A percentile compares a stretch with the other conserved stretches of the same genome.
Evolutionary conservation across 2,113 vertebrate species (phyloP).

Genomic region (Poeciliopsis retropinna): DNA sequence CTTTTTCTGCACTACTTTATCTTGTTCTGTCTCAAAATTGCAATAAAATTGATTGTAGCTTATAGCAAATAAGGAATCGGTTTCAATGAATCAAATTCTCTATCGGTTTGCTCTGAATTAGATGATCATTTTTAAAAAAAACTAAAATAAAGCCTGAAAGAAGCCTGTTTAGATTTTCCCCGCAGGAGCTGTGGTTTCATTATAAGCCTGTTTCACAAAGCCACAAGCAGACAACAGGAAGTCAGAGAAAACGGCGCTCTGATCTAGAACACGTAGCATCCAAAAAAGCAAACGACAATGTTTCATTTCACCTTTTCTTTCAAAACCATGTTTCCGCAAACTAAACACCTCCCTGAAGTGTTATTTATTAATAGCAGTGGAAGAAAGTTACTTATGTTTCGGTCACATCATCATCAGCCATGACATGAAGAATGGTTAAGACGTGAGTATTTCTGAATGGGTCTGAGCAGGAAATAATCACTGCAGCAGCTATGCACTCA

Average conservation of each 20-base stretch:
- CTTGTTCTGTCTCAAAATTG: too few relatives aligned
- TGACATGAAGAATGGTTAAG: too few relatives aligned
- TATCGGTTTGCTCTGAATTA: too few relatives aligned
- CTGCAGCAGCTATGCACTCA: constrained; percentile 57
- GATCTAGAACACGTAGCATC: not conserved
- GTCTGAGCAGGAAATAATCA: constrained; percentile 17
- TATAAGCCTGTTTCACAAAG: not conserved
- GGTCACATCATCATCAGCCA: not conserved
- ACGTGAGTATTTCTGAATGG: not conserved
- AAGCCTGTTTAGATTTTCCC: not conserved
- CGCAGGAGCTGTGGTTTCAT: not conserved
- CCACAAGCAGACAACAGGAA: constrained; percentile 52
- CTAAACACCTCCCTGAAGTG: not conserved
- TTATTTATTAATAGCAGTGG: not conserved
- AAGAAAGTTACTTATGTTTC: not conserved
- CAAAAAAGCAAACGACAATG: not conserved
- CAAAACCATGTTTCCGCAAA: too few relatives aligned
- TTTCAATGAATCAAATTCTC: too few relatives aligned
- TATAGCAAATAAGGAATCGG: too few relatives aligned
- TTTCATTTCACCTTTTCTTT: not conserved
- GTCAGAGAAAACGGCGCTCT: not conserved
- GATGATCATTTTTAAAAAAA: too few relatives aligned
- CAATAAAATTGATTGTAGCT: too few relatives aligned
- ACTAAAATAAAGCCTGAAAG: too few relatives aligned
- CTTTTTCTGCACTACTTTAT: too few relatives aligned